Evolutionary conservation across 1,140 invertebrate genomes (phyloP).

Genomic region (Drosophila suzukii): DNA sequence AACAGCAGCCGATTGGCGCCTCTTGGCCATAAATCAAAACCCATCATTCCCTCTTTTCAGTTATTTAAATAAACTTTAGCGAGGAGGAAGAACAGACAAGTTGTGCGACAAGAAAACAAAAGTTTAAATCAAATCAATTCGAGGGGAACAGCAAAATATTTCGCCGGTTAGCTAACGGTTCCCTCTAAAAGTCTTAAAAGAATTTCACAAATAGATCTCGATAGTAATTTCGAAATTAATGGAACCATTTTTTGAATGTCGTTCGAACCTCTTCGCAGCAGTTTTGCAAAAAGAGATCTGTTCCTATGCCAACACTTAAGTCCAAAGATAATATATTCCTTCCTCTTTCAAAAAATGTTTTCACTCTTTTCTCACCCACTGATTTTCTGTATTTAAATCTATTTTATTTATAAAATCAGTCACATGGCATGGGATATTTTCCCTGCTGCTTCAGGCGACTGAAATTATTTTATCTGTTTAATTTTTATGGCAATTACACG

Average conservation of each 20-base stretch:
- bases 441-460: background rate
- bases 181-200: background rate
- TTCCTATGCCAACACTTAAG: background rate
- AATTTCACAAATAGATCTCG: background rate
- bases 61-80: slow-evolving; percentile 38
- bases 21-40: slow-evolving; percentile 44
- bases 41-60: slow-evolving; percentile 29
- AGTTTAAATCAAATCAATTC: slow-evolving; percentile 15
- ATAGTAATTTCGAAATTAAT: background rate
- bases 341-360: background rate
- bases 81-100: slow-evolving; percentile 3
- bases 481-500: slow-evolving; percentile 42
- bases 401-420: slow-evolving; percentile 26
- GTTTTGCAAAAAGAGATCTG: background rate
- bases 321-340: background rate
- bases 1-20: slow-evolving; percentile 53
- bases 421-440: slow-evolving; percentile 25
- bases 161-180: background rate
- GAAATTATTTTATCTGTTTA: slow-evolving; percentile 14
- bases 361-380: slow-evolving; percentile 4
- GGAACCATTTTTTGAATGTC: no score
- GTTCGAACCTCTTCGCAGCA: no score
- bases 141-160: background rate
- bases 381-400: slow-evolving; percentile 2
- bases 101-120: slow-evolving; percentile 8